A percentile compares a stretch with the other conserved stretches of the same genome.
These are phyloP conservation scores for Pectinophora gossypiella DNA, from an alignment of 1,140 invertebrate species.

Conservation along the genomic window DNA sequence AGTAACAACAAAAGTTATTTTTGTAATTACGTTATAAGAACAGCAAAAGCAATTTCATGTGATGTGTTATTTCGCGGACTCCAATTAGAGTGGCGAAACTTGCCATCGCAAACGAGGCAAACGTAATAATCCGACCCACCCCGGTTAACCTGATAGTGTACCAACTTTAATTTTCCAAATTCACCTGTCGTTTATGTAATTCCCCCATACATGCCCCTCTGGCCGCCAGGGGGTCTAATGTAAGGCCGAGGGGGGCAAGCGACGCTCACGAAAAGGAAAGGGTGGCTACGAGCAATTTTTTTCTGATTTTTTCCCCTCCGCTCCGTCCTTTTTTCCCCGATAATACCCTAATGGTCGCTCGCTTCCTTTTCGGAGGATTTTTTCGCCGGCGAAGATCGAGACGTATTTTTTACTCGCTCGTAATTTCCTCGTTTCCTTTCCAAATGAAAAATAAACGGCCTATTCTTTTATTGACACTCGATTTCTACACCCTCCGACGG, in stretches of 20 bases:
- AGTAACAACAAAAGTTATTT: no score
- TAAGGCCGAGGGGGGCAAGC: conserved; percentile 51
- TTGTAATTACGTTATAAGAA: neutral
- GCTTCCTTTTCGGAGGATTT: conserved; percentile 71
- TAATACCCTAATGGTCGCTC: conserved; percentile 73
- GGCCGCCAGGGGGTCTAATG: conserved; percentile 52
- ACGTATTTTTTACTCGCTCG: conserved; percentile 66
- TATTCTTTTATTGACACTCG: conserved; percentile 51
- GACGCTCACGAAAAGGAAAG: conserved; percentile 71
- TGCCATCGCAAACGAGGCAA: neutral
- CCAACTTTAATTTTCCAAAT: conserved; percentile 71
- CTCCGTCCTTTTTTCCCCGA: conserved; percentile 63
- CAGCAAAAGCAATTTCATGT: neutral
- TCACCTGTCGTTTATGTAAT: conserved; percentile 70
- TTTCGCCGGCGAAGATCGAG: conserved; percentile 67
- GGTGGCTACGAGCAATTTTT: conserved; percentile 68
- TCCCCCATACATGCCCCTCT: conserved; percentile 58
- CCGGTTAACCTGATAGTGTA: conserved; percentile 13
- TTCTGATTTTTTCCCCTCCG: conserved; percentile 66
- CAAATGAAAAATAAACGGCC: conserved; percentile 64
- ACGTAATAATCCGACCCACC: neutral
- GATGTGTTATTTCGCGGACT: neutral
- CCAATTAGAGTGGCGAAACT: neutral
- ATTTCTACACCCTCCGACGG: conserved; percentile 24
- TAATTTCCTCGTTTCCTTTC: conserved; percentile 64